These are phyloP conservation scores for Sphaeridia pumilis DNA, from an alignment of 2,888 invertebrate genomes.

Conservation along the genomic window DNA sequence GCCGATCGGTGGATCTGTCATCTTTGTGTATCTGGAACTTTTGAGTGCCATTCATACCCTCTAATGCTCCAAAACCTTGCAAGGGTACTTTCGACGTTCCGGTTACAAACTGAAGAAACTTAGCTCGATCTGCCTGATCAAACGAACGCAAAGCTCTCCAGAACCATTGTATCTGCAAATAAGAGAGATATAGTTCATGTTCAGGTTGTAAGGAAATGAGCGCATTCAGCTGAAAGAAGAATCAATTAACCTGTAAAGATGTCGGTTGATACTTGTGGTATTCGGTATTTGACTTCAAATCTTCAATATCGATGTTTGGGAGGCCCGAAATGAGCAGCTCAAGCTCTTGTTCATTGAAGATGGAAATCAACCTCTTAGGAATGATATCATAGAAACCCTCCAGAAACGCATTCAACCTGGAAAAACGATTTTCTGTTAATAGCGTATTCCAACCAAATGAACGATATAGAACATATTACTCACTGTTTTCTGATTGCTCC, in stretches of 20 bases:
- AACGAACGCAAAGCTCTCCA: slow-evolving; percentile 80
- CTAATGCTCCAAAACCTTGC: slow-evolving; percentile 75
- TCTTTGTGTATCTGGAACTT: slow-evolving; percentile 86
- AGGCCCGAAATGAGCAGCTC: slow-evolving; percentile 77
- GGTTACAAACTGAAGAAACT: slow-evolving; percentile 84
- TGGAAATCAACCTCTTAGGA: slow-evolving; percentile 75
- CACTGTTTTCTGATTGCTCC: slow-evolving; percentile 71
- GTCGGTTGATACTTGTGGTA: slow-evolving; percentile 79
- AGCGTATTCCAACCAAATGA: too few relatives aligned
- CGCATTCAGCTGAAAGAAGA: too few relatives aligned
- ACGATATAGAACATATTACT: too few relatives aligned
- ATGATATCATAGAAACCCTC: slow-evolving; percentile 88
- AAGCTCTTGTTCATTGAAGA: slow-evolving; percentile 85
- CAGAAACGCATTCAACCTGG: slow-evolving; percentile 63
- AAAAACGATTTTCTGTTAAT: too few relatives aligned
- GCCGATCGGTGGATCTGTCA: slow-evolving; percentile 71
- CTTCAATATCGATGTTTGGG: slow-evolving; percentile 82
- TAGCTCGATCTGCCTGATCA: slow-evolving; percentile 78
- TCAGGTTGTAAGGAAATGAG: too few relatives aligned
- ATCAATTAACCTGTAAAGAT: slow-evolving; percentile 78
- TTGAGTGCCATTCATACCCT: slow-evolving; percentile 86
- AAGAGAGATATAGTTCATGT: too few relatives aligned
- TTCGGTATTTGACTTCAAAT: slow-evolving; percentile 73
- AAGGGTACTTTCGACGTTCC: slow-evolving; percentile 83
- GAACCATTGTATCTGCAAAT: slow-evolving; percentile 73